phyloP scores from a whole-genome alignment of 1,140 invertebrate genomes.

The Leptinotarsa lineolata region DNA sequence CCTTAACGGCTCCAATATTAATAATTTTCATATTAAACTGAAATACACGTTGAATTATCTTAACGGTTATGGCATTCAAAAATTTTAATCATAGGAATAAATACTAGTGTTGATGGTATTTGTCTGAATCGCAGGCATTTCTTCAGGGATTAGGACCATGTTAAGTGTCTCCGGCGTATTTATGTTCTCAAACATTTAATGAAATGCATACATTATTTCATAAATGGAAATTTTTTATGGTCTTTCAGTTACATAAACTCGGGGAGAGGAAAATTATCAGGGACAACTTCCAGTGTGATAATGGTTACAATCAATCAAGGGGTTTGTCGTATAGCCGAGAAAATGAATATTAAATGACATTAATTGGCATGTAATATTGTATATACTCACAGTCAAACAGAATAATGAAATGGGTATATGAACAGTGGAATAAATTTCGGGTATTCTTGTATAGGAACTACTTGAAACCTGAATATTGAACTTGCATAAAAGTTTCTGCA shows the following conservation, averaged over 20 bases:
- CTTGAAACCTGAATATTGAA: too few relatives aligned
- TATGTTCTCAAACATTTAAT: conserved; percentile 7
- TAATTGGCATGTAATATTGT: too few relatives aligned
- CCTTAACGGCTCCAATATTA: conserved; percentile 22
- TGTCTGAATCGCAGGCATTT: conserved; percentile 12
- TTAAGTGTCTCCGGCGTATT: neutral
- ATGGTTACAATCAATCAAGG: too few relatives aligned
- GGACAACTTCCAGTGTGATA: too few relatives aligned
- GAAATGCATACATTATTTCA: conserved; percentile 1
- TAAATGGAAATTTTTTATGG: neutral
- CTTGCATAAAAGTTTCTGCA: too few relatives aligned
- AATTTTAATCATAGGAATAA: conserved; percentile 26
- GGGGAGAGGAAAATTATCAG: too few relatives aligned
- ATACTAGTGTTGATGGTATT: conserved; percentile 15
- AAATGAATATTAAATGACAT: too few relatives aligned
- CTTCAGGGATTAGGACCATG: neutral
- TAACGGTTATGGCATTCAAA: conserved; percentile 14
- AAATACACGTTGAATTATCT: conserved; percentile 13
- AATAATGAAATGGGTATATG: too few relatives aligned
- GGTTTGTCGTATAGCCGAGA: too few relatives aligned
- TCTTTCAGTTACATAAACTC: neutral
- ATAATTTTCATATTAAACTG: conserved; percentile 26
- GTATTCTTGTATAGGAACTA: too few relatives aligned
- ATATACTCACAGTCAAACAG: too few relatives aligned
- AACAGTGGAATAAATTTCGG: too few relatives aligned